These are phyloP conservation scores for Poeciliopsis occidentalis DNA, from an alignment of 2,113 vertebrate species.

Conservation along the genomic window DNA sequence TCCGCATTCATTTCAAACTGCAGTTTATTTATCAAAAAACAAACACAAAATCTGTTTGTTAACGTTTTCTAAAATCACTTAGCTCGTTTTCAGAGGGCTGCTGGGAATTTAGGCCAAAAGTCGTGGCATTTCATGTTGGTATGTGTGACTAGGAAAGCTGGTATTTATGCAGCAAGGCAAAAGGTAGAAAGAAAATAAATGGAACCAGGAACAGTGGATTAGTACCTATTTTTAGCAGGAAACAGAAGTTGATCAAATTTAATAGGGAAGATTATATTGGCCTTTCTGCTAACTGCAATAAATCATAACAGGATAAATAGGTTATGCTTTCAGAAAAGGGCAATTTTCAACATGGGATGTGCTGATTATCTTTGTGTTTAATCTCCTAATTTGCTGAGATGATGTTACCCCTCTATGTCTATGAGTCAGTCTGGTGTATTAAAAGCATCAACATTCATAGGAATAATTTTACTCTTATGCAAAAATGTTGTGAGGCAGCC, in stretches of 20 bases:
- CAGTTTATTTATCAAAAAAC: slow-evolving; percentile 71
- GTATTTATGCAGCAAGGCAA: neutral
- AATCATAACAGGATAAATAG: slow-evolving; percentile 39
- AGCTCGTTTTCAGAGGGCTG: slow-evolving; percentile 66
- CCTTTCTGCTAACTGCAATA: slow-evolving; percentile 35
- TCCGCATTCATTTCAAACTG: slow-evolving; percentile 51
- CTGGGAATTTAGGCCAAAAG: slow-evolving; percentile 41
- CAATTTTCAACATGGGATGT: slow-evolving; percentile 48
- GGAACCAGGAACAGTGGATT: neutral
- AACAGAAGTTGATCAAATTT: slow-evolving; percentile 42
- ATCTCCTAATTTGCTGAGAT: slow-evolving; percentile 42
- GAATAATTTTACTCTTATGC: slow-evolving; percentile 49
- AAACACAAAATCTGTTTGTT: slow-evolving; percentile 76
- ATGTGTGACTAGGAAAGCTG: neutral
- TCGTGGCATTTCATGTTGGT: slow-evolving; percentile 33
- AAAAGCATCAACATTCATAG: slow-evolving; percentile 32
- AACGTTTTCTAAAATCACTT: slow-evolving; percentile 68
- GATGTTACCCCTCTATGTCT: slow-evolving; percentile 20
- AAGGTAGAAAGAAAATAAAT: neutral
- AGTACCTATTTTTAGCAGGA: slow-evolving; percentile 16
- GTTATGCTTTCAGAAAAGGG: slow-evolving; percentile 52
- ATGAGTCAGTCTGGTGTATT: slow-evolving; percentile 40
- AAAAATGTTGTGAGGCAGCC: slow-evolving; percentile 18
- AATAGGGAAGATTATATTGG: slow-evolving; percentile 31
- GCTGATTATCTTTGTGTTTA: slow-evolving; percentile 39